Conservation (phyloP, 23 tunicate species). For the Halocynthia roretzi region DNA sequence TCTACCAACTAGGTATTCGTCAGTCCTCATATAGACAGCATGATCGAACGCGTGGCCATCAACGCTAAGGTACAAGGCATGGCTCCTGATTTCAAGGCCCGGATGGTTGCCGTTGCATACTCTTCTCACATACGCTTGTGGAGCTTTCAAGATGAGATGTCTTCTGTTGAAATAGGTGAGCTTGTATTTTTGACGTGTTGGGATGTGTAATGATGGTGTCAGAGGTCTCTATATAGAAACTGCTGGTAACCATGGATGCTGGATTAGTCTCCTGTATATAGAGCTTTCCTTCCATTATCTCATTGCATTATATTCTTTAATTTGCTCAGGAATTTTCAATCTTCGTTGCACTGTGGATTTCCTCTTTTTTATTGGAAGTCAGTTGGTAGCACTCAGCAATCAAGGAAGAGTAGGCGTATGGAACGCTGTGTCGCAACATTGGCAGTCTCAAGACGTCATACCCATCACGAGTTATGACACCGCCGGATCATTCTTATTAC, state of each 20-base stretch:
- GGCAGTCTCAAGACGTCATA: slow-evolving; percentile 90
- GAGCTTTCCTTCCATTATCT: neutral
- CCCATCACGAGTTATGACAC: slow-evolving; percentile 85
- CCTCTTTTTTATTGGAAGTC: slow-evolving; percentile 89
- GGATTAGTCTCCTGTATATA: neutral
- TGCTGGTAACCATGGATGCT: neutral
- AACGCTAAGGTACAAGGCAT: slow-evolving; percentile 95
- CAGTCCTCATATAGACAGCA: slow-evolving; percentile 54
- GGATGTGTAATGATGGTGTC: neutral
- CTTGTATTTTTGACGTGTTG: neutral
- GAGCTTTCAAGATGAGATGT: slow-evolving; percentile 84
- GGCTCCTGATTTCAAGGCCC: slow-evolving; percentile 93
- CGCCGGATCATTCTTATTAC: slow-evolving; percentile 74
- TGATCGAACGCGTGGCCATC: slow-evolving; percentile 53
- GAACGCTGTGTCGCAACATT: slow-evolving; percentile 96
- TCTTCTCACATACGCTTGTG: slow-evolving; percentile 64
- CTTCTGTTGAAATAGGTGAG: slow-evolving; percentile 71
- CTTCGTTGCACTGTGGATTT: slow-evolving; percentile 60
- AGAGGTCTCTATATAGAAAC: no score
- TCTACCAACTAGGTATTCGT: slow-evolving; percentile 45
- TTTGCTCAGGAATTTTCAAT: slow-evolving; percentile 49
- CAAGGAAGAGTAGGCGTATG: slow-evolving; percentile 85
- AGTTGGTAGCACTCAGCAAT: slow-evolving; percentile 55
- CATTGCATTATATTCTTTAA: neutral
- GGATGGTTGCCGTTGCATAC: slow-evolving; percentile 91